Percentiles rank a stretch among this genome's conserved stretches.
Evolutionary conservation across 2,797 vertebrate species (phyloP).

Genomic region (Sebastes paucispinis): DNA sequence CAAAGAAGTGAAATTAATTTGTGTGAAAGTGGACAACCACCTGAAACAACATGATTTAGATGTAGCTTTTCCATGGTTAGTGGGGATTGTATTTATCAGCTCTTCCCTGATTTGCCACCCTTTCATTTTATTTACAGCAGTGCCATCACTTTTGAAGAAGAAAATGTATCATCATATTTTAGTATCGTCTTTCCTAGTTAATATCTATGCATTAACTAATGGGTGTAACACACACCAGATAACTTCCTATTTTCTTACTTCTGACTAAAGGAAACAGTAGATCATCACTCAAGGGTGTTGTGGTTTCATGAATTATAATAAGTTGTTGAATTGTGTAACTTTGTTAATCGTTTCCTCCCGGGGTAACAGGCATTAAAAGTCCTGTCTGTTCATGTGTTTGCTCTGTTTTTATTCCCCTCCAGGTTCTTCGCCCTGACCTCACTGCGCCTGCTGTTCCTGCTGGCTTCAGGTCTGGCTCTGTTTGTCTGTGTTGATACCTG

Average conservation of each 20-base stretch:
- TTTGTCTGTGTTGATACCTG: conserved; percentile 90
- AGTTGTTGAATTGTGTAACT: neutral
- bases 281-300: neutral
- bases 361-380: neutral
- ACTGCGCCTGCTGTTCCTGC: conserved; percentile 89
- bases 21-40: too few relatives aligned
- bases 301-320: neutral
- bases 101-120: neutral
- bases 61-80: neutral
- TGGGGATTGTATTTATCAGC: neutral
- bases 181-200: neutral
- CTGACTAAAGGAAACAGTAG: neutral
- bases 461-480: conserved; percentile 84
- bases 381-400: conserved; percentile 22
- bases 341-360: neutral
- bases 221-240: neutral
- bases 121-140: neutral
- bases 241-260: neutral
- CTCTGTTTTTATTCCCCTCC: neutral
- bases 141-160: neutral
- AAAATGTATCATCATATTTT: neutral
- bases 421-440: conserved; percentile 96
- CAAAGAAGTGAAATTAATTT: neutral
- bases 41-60: neutral
- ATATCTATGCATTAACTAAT: neutral